A percentile compares a stretch with the other conserved stretches of the same genome.
These are phyloP conservation scores for Ranitomeya variabilis DNA, from an alignment of 2,113 vertebrate genomes.

Conservation along the genomic window DNA sequence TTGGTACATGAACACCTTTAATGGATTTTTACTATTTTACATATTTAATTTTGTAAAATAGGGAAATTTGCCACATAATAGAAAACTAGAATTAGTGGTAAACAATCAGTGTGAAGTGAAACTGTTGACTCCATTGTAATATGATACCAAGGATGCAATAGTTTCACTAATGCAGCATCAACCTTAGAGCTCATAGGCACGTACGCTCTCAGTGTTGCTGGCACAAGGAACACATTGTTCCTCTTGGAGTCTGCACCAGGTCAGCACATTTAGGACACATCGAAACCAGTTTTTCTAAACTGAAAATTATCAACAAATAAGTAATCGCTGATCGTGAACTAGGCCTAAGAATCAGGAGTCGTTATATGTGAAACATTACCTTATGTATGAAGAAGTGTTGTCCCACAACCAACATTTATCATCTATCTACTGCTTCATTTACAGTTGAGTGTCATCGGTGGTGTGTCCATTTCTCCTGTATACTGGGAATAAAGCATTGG, in stretches of 20 bases:
- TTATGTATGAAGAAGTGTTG: too few species aligned
- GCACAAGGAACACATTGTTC: not conserved
- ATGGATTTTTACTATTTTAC: too few species aligned
- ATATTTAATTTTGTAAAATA: not conserved
- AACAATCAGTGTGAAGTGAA: not conserved
- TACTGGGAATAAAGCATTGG: too few species aligned
- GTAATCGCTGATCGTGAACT: not conserved
- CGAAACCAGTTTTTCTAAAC: not conserved
- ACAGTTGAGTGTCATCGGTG: too few species aligned
- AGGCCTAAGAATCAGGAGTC: not conserved
- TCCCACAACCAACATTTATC: too few species aligned
- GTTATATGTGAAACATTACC: too few species aligned
- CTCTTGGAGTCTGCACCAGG: not conserved
- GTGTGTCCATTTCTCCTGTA: too few species aligned
- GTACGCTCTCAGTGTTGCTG: not conserved
- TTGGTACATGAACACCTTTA: not conserved
- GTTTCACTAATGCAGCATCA: not conserved
- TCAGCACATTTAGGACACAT: not conserved
- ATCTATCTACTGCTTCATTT: too few species aligned
- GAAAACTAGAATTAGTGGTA: not conserved
- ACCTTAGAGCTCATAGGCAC: not conserved
- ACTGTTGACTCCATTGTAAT: not conserved
- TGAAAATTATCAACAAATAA: not conserved
- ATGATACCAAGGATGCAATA: not conserved
- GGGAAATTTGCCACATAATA: not conserved